Conservation (phyloP, 1,140 invertebrate genomes). For the Nymphalis io region DNA sequence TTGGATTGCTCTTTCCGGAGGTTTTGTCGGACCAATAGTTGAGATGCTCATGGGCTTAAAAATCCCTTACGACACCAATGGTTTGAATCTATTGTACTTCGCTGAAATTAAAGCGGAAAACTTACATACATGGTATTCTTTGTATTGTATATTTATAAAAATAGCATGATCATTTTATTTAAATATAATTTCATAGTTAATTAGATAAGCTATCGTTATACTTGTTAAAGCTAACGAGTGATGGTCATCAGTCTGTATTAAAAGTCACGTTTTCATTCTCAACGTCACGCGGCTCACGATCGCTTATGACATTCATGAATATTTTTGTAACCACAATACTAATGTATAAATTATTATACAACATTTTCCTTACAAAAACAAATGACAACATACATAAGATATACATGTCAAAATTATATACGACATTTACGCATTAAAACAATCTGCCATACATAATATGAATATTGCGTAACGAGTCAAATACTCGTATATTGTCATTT, state of each 20-base stretch:
- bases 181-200: background rate
- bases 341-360: slow-evolving; percentile 14
- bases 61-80: too few species aligned
- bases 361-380: slow-evolving; percentile 22
- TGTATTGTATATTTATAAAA: too few species aligned
- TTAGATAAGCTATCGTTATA: slow-evolving; percentile 8
- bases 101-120: too few species aligned
- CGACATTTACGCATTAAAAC: slow-evolving; percentile 17
- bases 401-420: slow-evolving; percentile 26
- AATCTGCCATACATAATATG: slow-evolving; percentile 7
- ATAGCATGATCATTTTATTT: background rate
- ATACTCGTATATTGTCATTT: background rate
- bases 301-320: slow-evolving; percentile 22
- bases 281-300: slow-evolving; percentile 30
- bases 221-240: background rate
- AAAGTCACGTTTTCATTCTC: slow-evolving; percentile 29
- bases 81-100: too few species aligned
- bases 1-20: too few species aligned
- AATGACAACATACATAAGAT: slow-evolving; percentile 31
- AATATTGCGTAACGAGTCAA: slow-evolving; percentile 18
- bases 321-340: slow-evolving; percentile 13
- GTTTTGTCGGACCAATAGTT: too few species aligned
- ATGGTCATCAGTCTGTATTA: slow-evolving; percentile 11
- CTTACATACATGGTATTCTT: too few species aligned
- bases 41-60: too few species aligned